Evolutionary conservation across 2,113 vertebrate genomes (phyloP), one percentile per base, ranked within the genome.

Genomic region (Lepus europaeus): DNA sequence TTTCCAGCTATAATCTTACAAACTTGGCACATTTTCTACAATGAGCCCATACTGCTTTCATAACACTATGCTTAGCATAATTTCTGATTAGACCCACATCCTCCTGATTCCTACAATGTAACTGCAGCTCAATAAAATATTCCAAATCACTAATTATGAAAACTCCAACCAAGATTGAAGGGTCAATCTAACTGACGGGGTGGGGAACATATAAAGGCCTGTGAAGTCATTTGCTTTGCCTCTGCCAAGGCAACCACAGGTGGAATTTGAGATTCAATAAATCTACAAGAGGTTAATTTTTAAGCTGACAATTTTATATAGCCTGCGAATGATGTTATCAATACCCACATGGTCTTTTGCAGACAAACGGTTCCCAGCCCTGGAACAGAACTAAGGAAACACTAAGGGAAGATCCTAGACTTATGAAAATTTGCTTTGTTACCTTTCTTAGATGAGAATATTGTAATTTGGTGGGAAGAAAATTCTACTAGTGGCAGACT

Each of bases 11-110:
- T 39, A 72, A 89, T 76, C 45, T 82, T 89, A 63, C 16, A 89
- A 9, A 66, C 49, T 10, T 78, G 69, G 56, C n/a, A 92, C 13
- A 79, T 89, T 86, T 90, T 74, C 33, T 69, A 33, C n/a, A 90
- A 53, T 70, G 39, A 94, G 56, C 49, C 68, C 51, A 49, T 51
- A 78, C 81, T 92, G 89, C 49, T 82, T 93, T 83, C 68, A 39
- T 72, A 84, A 76, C 31, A 76, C 45, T 19, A 61, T 19, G 36
- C 79, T 81, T 51, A 84, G 49, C 82, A 66, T 85, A 49, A 31
- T 76, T 95, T 95, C 82, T 95, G 61, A 93, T 90, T 51, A 97
- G 49, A 81, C 19, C 51, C 45, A 87, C 6, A 74, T 82, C 74
- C 45, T 45, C 69, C 89, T 64, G 61, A 84, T 68, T 25, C 27